Conservation (phyloP, 2,113 vertebrate genomes). For the Cephalopterus ornatus region DNA sequence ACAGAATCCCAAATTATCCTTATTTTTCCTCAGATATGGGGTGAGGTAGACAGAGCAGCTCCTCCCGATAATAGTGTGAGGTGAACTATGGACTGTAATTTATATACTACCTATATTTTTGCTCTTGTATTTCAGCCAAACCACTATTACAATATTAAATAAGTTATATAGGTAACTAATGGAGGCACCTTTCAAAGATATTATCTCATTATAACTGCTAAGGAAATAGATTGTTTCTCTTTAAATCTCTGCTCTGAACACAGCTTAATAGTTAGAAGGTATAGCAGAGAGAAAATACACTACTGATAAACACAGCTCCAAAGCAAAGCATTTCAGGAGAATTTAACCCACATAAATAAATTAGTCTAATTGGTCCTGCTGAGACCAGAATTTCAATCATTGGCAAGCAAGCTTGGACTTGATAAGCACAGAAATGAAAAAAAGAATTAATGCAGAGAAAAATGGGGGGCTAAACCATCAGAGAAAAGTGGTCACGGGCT, state of each 20-base stretch:
- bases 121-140: not conserved
- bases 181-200: not conserved
- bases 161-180: not conserved
- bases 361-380: not conserved
- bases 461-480: not conserved
- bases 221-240: not conserved
- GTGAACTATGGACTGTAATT: not conserved
- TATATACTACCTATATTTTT: not conserved
- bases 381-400: not conserved
- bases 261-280: not conserved
- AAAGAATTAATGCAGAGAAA: not conserved
- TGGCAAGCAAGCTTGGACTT: not conserved
- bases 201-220: not conserved
- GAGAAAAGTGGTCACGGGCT: not conserved
- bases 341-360: slow-evolving; percentile 10
- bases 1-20: not conserved
- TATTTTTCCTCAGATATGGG: not conserved
- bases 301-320: not conserved
- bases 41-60: not conserved
- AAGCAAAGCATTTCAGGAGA: not conserved
- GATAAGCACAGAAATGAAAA: not conserved
- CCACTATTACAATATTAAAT: not conserved
- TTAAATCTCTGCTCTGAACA: not conserved
- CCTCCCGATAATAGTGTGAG: not conserved
- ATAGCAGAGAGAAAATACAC: not conserved